Evolutionary conservation across 2,797 vertebrate genomes (phyloP), one percentile per base, ranked within the genome.

Genomic region (Tympanoctomys barrerae): DNA sequence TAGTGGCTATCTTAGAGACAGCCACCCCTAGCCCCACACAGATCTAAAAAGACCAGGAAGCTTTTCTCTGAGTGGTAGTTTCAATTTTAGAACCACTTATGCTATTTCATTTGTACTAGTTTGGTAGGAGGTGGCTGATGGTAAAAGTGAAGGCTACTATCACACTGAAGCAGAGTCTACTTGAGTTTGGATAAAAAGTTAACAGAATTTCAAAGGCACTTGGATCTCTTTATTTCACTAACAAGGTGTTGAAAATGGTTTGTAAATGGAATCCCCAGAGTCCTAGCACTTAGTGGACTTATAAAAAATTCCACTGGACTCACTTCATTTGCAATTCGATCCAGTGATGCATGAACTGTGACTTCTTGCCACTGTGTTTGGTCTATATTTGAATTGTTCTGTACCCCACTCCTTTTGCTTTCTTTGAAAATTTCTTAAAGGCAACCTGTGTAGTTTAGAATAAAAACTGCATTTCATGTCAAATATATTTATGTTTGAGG

Each of bases 361-460:
- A 81, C 66, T 73, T 64, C 36, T 86, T 96, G 54, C 21, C 26
- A 77, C 24, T 92, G 39, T 62, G 52, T 68, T 75, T 18, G 33
- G 80, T 90, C 61, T 77, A 93, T 70, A 71, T 81, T 78, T 42
- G 85, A 92, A 79, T 57, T 84, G 1, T 39, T 14, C 70, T n/a
- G 70, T 1, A 16, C 1, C 1, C n/a, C 31, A 94, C 28, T 18
- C 39, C 42, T 84, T 86, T 57, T 36, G 9, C 7, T 36, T 21
- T 84, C 54, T 87, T 86, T 92, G 36, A 5, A 96, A 85, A 90
- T 84, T 2, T 33, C n/a, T 93, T 84, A 75, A 22, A 90, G 14
- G 66, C 31, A 1, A 96, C 33, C 22, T 26, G 84, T 21, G 26
- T 42, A 73, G 10, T 87, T 81, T 92, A 33, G 75, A 87, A 86